Conservation (phyloP, 1,140 invertebrate genomes). For the Hypsibius dujardini region DNA sequence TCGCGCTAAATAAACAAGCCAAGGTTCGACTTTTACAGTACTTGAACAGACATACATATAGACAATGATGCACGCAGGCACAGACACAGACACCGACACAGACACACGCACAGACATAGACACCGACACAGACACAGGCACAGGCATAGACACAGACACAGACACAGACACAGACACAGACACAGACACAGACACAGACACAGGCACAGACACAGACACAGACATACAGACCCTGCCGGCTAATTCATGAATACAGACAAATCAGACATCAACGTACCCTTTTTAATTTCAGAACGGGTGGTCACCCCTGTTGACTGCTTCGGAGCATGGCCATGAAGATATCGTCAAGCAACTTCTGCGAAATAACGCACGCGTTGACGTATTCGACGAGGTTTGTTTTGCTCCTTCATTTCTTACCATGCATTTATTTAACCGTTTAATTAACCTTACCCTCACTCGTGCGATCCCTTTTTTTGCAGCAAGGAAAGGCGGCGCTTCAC, state of each 20-base stretch:
- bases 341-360: constrained; percentile 41
- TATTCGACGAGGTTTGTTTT: constrained; percentile 71
- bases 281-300: constrained; percentile 49
- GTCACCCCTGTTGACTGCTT: constrained; percentile 83
- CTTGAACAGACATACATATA: no score
- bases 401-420: not conserved
- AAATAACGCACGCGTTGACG: constrained; percentile 57
- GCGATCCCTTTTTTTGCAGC: constrained; percentile 21
- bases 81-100: no score
- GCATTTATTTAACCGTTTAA: not conserved
- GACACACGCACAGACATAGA: no score
- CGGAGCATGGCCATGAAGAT: constrained; percentile 42
- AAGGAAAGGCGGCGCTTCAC: constrained; percentile 75
- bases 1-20: constrained; percentile 79
- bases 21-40: constrained; percentile 29
- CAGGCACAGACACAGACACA: not conserved
- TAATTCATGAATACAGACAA: no score
- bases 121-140: no score
- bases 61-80: no score
- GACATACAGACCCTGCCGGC: no score
- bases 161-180: no score
- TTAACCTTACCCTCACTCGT: constrained; percentile 1
- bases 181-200: not conserved
- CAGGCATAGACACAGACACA: no score
- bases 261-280: no score